Evolutionary conservation across 2,797 vertebrate species (phyloP), one percentile per base, ranked within the genome.

Genomic region (Balearica regulorum): DNA sequence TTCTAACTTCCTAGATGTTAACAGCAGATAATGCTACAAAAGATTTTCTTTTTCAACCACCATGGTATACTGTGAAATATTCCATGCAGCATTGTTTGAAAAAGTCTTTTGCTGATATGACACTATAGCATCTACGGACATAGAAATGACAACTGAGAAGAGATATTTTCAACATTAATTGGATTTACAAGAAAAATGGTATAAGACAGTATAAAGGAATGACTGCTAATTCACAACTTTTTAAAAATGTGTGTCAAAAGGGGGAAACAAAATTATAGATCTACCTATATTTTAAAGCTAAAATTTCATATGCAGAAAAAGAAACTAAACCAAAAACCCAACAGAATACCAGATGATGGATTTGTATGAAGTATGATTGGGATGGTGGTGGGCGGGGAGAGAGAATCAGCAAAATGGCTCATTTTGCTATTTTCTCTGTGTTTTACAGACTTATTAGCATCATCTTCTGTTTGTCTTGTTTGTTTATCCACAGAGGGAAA

Each of bases 241-340:
- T 80, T 88, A 44, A 5, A 61, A 68, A 39, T 53, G 26, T 16
- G 12, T 10, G 11, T 49, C 61, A 81, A 77, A 58, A 43, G 4
- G 1, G 3, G 24, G 2, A 13, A 9, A 15, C 43, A 15, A 13
- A 4, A 14, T 41, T 44, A 2, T 1, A 89, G 3, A n/a, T 60
- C 48, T 35, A 21, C 29, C 35, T 61, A 24, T 12, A 12, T 62
- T 81, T 83, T 55, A 55, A 78, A 93, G 28, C 14, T 70, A n/a
- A 55, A 76, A 71, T 48, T 81, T 81, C n/a, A 15, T 6, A 15
- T 44, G 28, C 28, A 53, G 57, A 15, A 33, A 61, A 53, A 78
- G 13, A 83, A 87, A 58, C 0, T 1, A n/a, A 57, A 64, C 2
- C 4, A 65, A 78, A 69, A 60, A 0, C 8, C 8, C 58, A 35